These are phyloP conservation scores for Pelvicachromis taeniatus DNA, from an alignment of 2,113 vertebrate genomes.

Conservation along the genomic window DNA sequence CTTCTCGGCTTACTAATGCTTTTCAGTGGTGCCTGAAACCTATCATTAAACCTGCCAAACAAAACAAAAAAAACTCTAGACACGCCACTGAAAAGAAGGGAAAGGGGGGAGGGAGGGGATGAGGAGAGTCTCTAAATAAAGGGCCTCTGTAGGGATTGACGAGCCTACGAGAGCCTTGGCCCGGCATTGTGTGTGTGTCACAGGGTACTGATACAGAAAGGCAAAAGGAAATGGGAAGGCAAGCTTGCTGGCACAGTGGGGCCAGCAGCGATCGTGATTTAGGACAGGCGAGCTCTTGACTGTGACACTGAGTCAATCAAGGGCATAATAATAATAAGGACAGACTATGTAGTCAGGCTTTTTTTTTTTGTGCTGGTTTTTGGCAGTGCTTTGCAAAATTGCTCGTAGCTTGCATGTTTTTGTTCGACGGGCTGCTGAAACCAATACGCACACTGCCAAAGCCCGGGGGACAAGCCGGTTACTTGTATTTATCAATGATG, in stretches of 20 bases:
- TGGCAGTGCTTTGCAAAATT: conserved; percentile 40
- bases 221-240: conserved; percentile 32
- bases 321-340: conserved; percentile 56
- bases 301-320: conserved; percentile 60
- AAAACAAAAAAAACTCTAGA: conserved; percentile 6
- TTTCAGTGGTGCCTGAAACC: background rate
- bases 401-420: conserved; percentile 46
- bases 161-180: conserved; percentile 56
- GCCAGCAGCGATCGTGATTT: conserved; percentile 50
- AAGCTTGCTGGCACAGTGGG: conserved; percentile 18
- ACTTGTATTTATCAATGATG: conserved; percentile 6
- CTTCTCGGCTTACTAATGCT: background rate
- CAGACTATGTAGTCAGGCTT: conserved; percentile 47
- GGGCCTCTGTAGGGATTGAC: conserved; percentile 39
- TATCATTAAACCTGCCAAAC: background rate
- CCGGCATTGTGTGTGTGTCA: conserved; percentile 74
- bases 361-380: conserved; percentile 38
- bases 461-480: conserved; percentile 8
- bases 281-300: conserved; percentile 47
- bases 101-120: background rate
- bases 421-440: conserved; percentile 32
- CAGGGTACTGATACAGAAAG: conserved; percentile 60
- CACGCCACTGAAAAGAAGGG: conserved; percentile 26
- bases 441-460: conserved; percentile 29
- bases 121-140: conserved; percentile 45